phyloP scores from a whole-genome alignment of 2,888 invertebrate genomes.

The Unio delphinus region DNA sequence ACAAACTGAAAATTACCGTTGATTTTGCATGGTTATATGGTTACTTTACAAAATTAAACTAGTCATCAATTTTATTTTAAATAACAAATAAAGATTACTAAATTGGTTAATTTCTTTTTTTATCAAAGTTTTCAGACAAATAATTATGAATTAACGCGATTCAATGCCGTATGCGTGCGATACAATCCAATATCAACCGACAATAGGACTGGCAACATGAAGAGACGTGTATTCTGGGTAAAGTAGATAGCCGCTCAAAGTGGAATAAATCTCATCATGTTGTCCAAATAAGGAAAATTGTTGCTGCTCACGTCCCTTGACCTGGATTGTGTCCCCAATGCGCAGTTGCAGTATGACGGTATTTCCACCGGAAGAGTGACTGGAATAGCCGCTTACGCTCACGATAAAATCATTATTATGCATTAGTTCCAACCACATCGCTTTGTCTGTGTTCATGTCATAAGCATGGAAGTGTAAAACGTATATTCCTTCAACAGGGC shows the following conservation, averaged over 20 bases:
- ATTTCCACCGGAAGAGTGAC: conserved; percentile 44
- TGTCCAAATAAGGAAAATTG: conserved; percentile 41
- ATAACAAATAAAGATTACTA: no score
- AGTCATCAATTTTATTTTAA: no score
- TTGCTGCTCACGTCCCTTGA: conserved; percentile 32
- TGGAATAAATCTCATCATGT: conserved; percentile 40
- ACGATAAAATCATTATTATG: conserved; percentile 22
- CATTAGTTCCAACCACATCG: conserved; percentile 34
- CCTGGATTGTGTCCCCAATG: conserved; percentile 25
- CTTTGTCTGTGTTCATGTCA: conserved; percentile 27
- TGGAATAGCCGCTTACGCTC: conserved; percentile 33
- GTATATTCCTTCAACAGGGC: conserved; percentile 27
- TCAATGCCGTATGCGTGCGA: no score
- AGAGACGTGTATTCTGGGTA: neutral
- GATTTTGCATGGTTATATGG: no score
- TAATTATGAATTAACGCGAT: no score
- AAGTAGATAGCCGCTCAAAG: conserved; percentile 36
- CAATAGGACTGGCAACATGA: no score
- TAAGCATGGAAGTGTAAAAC: conserved; percentile 35
- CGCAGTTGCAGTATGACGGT: conserved; percentile 32
- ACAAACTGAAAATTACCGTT: no score
- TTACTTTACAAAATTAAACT: no score
- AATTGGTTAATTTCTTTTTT: no score
- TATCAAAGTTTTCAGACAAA: no score
- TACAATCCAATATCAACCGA: no score